phyloP scores from a whole-genome alignment of 2,888 invertebrate species.

The Perizoma flavofasciatum region DNA sequence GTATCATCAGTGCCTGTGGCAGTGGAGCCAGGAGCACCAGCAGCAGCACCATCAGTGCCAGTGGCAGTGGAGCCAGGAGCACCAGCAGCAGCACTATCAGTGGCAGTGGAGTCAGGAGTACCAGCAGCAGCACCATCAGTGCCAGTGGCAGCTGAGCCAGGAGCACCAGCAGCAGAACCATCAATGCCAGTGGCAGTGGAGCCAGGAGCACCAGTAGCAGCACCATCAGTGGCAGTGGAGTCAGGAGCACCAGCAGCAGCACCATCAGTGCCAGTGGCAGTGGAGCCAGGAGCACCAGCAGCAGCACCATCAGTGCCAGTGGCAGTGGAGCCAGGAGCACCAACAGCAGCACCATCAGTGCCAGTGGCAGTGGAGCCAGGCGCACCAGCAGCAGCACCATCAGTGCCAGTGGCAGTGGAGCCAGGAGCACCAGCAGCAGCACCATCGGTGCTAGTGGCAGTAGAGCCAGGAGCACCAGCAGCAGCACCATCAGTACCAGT shows the following conservation, averaged over 20 bases:
- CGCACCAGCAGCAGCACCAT: conserved; percentile 4
- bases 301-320: conserved; percentile 5
- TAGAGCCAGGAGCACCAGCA: neutral
- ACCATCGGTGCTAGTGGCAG: conserved; percentile 5
- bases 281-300: no score
- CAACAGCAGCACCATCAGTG: neutral
- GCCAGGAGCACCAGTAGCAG: conserved; percentile 4
- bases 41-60: conserved; percentile 2
- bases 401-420: conserved; percentile 1
- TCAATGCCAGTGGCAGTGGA: conserved; percentile 6
- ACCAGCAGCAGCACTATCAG: conserved; percentile 20
- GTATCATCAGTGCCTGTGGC: conserved; percentile 1
- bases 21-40: conserved; percentile 8
- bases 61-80: conserved; percentile 8
- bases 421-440: conserved; percentile 4
- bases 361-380: conserved; percentile 3
- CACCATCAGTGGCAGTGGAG: conserved; percentile 1
- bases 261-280: neutral
- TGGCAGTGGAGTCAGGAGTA: conserved; percentile 7
- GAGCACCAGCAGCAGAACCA: conserved; percentile 2
- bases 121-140: conserved; percentile 7
- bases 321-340: conserved; percentile 2
- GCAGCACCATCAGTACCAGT: neutral
- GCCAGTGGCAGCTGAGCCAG: conserved; percentile 2
- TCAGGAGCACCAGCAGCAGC: conserved; percentile 10